A percentile compares a stretch with the other conserved stretches of the same genome.
Conservation (phyloP, 2,888 invertebrate species). For the Eurytoma adleriae region DNA sequence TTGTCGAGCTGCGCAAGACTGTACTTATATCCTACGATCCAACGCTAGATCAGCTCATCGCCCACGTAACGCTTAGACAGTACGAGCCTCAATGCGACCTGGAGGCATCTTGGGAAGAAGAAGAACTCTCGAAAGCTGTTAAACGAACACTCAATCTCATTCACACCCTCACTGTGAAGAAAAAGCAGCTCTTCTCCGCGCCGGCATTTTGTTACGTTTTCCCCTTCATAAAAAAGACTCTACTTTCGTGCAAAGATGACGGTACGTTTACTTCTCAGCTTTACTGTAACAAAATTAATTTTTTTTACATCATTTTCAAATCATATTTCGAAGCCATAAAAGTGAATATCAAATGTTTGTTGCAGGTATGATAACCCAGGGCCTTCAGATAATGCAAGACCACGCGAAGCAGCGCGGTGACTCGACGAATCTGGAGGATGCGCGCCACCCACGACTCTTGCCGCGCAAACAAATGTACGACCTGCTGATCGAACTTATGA, state of each 20-base stretch:
- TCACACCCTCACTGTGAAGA: slow-evolving; percentile 77
- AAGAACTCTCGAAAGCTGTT: slow-evolving; percentile 81
- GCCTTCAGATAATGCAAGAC: slow-evolving; percentile 82
- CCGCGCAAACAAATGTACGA: slow-evolving; percentile 90
- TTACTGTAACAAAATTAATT: not conserved
- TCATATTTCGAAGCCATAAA: too few species aligned
- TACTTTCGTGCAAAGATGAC: slow-evolving; percentile 78
- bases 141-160: slow-evolving; percentile 81
- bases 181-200: slow-evolving; percentile 79
- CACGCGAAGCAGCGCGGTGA: slow-evolving; percentile 83
- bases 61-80: slow-evolving; percentile 84
- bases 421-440: slow-evolving; percentile 76
- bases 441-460: slow-evolving; percentile 86
- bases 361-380: slow-evolving; percentile 79
- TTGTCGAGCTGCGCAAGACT: slow-evolving; percentile 79
- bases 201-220: slow-evolving; percentile 91
- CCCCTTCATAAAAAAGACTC: slow-evolving; percentile 84
- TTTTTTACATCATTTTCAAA: too few species aligned
- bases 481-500: slow-evolving; percentile 86
- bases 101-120: slow-evolving; percentile 86
- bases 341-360: too few species aligned
- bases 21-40: slow-evolving; percentile 77
- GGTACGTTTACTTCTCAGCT: slow-evolving; percentile 70
- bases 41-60: slow-evolving; percentile 80
- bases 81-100: slow-evolving; percentile 89